A percentile compares a stretch with the other conserved stretches of the same genome.
Conservation (phyloP, 2,797 vertebrate species). For the Salmo trutta region DNA sequence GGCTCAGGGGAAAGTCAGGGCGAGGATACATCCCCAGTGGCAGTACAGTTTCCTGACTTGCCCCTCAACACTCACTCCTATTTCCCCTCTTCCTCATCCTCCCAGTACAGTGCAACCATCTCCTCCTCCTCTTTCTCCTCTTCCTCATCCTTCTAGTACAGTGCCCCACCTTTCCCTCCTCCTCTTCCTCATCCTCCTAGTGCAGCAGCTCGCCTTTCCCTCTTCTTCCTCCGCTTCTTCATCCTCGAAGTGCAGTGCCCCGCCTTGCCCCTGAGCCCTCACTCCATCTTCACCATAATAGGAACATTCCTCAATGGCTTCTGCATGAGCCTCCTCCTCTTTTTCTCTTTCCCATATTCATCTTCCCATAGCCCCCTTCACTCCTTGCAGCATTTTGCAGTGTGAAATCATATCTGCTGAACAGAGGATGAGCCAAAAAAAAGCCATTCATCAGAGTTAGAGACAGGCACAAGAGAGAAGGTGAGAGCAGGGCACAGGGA, state of each 20-base stretch:
- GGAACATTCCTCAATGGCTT: conserved; percentile 6
- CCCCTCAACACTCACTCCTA: conserved; percentile 13
- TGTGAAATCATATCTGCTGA: conserved; percentile 60
- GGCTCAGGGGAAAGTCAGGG: conserved; percentile 8
- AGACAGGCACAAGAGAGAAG: conserved; percentile 17
- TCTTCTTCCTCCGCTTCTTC: background rate
- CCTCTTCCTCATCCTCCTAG: background rate
- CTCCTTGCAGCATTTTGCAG: conserved; percentile 26
- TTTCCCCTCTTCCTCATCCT: background rate
- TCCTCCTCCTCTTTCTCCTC: too few species aligned
- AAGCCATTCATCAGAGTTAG: conserved; percentile 67
- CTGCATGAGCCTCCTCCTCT: conserved; percentile 14
- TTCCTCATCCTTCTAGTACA: too few species aligned
- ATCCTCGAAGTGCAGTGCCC: background rate
- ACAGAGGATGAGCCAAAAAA: conserved; percentile 55
- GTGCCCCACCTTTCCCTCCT: background rate
- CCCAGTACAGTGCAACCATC: too few species aligned
- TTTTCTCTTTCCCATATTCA: background rate
- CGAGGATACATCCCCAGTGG: background rate
- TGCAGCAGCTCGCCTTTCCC: background rate
- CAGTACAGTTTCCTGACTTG: background rate
- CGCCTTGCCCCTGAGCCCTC: conserved; percentile 11
- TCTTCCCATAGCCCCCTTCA: background rate
- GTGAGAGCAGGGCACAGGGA: conserved; percentile 28
- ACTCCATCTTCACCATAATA: background rate